Conservation (phyloP, 92 coral and sea anemone species). For the Epizoanthus scotinus region DNA sequence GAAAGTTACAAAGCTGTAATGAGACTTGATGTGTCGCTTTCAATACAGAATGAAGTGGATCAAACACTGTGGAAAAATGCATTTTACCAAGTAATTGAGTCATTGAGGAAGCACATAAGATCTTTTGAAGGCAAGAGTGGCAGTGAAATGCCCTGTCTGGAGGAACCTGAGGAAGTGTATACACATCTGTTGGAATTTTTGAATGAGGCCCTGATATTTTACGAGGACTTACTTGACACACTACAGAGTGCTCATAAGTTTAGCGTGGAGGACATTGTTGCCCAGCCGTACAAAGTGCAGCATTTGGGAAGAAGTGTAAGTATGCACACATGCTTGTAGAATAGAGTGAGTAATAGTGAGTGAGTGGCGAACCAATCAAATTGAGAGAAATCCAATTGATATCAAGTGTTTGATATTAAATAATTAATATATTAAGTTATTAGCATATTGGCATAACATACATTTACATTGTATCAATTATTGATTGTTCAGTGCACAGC, state of each 20-base stretch:
- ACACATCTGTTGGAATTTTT: constrained; percentile 61
- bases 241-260: constrained; percentile 68
- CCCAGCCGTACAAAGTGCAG: constrained; percentile 73
- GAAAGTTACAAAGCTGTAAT: constrained; percentile 81
- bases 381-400: too few species aligned
- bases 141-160: constrained; percentile 23
- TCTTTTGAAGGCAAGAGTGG: constrained; percentile 34
- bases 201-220: constrained; percentile 56
- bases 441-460: too few species aligned
- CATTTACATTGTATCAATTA: too few species aligned
- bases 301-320: constrained; percentile 76
- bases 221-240: constrained; percentile 59
- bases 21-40: constrained; percentile 77
- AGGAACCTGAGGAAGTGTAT: constrained; percentile 62
- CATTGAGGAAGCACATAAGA: constrained; percentile 65
- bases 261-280: constrained; percentile 61
- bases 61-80: constrained; percentile 86
- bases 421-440: too few species aligned
- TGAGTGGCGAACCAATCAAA: too few species aligned
- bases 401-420: too few species aligned
- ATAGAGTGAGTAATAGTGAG: too few species aligned
- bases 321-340: too few species aligned
- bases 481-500: too few species aligned
- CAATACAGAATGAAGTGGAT: constrained; percentile 78
- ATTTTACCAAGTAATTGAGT: constrained; percentile 90